phyloP scores from a whole-genome alignment of 2,113 vertebrate species.

The Halichoeres trimaculatus region DNA sequence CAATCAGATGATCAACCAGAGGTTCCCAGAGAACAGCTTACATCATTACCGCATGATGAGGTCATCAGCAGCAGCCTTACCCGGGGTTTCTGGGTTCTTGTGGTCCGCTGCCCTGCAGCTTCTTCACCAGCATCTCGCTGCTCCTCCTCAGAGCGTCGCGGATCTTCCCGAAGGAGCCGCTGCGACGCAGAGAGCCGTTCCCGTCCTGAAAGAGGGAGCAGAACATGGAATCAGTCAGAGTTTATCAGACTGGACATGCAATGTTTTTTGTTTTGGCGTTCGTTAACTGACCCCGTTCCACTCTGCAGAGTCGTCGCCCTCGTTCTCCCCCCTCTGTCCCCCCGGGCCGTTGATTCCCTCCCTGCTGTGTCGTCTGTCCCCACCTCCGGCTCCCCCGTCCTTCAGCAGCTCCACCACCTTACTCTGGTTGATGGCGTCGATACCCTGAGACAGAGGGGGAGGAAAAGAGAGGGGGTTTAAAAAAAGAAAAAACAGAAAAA shows the following conservation, averaged over 20 bases:
- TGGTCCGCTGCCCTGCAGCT: constrained; percentile 88
- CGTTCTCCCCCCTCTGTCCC: constrained; percentile 67
- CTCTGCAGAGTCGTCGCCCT: constrained; percentile 85
- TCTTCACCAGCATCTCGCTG: constrained; percentile 94
- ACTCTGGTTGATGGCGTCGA: constrained; percentile 90
- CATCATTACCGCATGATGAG: too few relatives aligned
- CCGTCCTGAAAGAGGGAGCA: constrained; percentile 79
- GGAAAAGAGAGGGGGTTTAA: background rate
- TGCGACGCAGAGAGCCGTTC: constrained; percentile 86
- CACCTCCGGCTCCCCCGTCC: constrained; percentile 77
- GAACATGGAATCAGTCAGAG: background rate
- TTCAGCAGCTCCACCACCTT: constrained; percentile 92
- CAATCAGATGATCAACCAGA: background rate
- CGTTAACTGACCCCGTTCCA: constrained; percentile 87
- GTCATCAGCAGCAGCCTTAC: constrained; percentile 63
- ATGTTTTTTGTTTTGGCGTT: too few relatives aligned
- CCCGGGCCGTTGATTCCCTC: constrained; percentile 68
- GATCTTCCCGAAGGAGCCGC: constrained; percentile 90
- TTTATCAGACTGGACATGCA: background rate
- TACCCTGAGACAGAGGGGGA: constrained; percentile 78
- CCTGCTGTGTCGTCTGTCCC: constrained; percentile 80
- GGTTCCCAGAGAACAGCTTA: too few relatives aligned
- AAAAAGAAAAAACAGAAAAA: background rate
- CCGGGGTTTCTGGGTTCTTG: constrained; percentile 88
- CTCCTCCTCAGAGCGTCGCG: constrained; percentile 89